A percentile compares a stretch with the other conserved stretches of the same genome.
Conservation (phyloP, 2,797 vertebrate species). For the Platyrinchus mystaceus region DNA sequence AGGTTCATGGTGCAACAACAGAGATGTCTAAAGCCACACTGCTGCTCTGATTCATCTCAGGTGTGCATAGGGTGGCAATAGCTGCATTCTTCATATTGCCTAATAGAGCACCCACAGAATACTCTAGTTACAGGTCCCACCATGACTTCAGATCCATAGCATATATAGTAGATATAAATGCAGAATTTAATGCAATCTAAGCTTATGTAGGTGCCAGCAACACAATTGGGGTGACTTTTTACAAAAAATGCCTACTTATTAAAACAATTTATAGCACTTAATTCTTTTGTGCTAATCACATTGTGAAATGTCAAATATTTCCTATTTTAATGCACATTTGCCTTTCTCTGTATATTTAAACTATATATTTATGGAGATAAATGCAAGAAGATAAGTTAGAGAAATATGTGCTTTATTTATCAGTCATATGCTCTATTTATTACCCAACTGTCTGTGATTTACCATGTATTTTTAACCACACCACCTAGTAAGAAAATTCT, state of each 20-base stretch:
- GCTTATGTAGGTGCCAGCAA: background rate
- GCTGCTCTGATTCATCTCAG: background rate
- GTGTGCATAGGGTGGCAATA: background rate
- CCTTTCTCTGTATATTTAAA: background rate
- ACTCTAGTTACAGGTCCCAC: background rate
- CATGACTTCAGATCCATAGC: background rate
- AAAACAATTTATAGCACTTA: background rate
- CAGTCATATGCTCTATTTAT: background rate
- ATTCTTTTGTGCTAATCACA: background rate
- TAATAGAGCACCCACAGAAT: background rate
- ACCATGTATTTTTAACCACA: background rate
- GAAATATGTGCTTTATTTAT: background rate
- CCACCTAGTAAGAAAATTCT: background rate
- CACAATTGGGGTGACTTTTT: background rate
- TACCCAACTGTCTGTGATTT: background rate
- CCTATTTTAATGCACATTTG: background rate
- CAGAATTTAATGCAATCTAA: background rate
- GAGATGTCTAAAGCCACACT: background rate
- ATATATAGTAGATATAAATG: background rate
- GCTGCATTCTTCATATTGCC: background rate
- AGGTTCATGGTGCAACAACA: background rate
- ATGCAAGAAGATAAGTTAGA: background rate
- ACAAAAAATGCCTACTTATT: background rate
- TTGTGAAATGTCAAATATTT: background rate
- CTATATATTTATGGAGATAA: background rate